Conservation (phyloP, 1,140 invertebrate genomes). For the Caenorhabditis brenneri region DNA sequence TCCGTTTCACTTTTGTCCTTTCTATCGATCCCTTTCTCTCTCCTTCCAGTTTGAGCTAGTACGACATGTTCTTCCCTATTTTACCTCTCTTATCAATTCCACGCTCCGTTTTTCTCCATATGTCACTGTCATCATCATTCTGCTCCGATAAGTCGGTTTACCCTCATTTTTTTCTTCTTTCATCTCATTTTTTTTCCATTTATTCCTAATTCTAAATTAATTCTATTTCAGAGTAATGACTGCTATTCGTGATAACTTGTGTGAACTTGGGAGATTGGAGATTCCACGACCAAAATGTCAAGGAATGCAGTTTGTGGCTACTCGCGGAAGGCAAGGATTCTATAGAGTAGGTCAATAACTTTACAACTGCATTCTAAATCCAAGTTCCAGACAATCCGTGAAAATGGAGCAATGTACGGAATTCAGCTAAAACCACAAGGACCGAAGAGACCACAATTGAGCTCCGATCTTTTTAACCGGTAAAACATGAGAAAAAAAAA, state of each 20-base stretch:
- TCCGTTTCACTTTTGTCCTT: not conserved
- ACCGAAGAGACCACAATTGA: conserved; percentile 59
- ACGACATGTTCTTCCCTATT: not conserved
- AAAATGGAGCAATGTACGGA: conserved; percentile 62
- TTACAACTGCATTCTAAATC: not conserved
- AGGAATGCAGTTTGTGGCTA: conserved; percentile 66
- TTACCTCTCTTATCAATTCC: conserved; percentile 17
- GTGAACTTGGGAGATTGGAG: conserved; percentile 59
- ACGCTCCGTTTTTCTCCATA: conserved; percentile 19
- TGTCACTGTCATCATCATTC: not conserved
- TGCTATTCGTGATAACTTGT: conserved; percentile 47
- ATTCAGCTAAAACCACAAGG: conserved; percentile 58
- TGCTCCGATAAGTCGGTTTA: not conserved
- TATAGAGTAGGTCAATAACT: conserved; percentile 61
- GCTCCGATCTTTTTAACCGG: conserved; percentile 55
- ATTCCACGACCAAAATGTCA: conserved; percentile 66
- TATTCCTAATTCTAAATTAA: too few species aligned
- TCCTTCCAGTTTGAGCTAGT: not conserved
- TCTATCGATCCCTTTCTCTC: not conserved
- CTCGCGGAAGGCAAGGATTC: conserved; percentile 64
- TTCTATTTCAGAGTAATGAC: conserved; percentile 47
- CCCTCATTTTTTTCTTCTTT: not conserved
- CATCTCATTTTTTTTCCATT: not conserved
- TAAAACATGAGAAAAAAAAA: not conserved
- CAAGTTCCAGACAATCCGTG: conserved; percentile 61